Percentiles rank a stretch among this genome's conserved stretches.
Conservation (phyloP, 2,113 vertebrate species). For the Cephalopholis sonnerati region DNA sequence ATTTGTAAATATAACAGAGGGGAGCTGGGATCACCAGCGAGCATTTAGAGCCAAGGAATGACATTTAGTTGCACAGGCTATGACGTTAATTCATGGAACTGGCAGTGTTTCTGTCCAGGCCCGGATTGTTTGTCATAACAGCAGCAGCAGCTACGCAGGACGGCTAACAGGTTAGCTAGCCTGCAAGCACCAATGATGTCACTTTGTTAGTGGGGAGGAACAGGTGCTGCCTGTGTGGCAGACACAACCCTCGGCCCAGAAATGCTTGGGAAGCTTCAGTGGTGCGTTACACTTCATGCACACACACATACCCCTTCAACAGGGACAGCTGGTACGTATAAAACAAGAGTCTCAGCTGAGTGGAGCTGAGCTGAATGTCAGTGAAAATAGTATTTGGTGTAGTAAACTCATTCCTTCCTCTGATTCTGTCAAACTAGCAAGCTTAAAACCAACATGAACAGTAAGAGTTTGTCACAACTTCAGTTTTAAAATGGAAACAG, state of each 20-base stretch:
- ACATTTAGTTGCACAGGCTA: conserved; percentile 40
- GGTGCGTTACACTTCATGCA: conserved; percentile 18
- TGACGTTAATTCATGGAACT: conserved; percentile 26
- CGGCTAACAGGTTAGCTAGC: conserved; percentile 27
- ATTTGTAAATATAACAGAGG: conserved; percentile 67
- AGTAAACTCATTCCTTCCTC: background rate
- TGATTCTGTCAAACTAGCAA: background rate
- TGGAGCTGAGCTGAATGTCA: conserved; percentile 25
- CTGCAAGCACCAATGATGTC: conserved; percentile 48
- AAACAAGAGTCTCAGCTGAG: conserved; percentile 37
- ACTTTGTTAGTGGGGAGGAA: conserved; percentile 58
- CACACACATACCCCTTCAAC: background rate
- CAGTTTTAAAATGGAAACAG: conserved; percentile 32
- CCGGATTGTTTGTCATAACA: conserved; percentile 47
- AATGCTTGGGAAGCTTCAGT: conserved; percentile 41
- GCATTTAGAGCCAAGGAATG: conserved; percentile 35
- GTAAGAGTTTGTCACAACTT: background rate
- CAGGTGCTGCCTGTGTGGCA: conserved; percentile 70
- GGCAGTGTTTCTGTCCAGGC: conserved; percentile 17
- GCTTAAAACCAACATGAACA: conserved; percentile 7
- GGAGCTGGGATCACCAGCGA: conserved; percentile 2
- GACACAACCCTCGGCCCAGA: conserved; percentile 35
- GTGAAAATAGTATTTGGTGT: conserved; percentile 11
- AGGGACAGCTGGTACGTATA: conserved; percentile 45
- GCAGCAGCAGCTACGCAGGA: conserved; percentile 13